Evolutionary conservation across 2,113 vertebrate genomes (phyloP).

Genomic region (Panthera uncia): DNA sequence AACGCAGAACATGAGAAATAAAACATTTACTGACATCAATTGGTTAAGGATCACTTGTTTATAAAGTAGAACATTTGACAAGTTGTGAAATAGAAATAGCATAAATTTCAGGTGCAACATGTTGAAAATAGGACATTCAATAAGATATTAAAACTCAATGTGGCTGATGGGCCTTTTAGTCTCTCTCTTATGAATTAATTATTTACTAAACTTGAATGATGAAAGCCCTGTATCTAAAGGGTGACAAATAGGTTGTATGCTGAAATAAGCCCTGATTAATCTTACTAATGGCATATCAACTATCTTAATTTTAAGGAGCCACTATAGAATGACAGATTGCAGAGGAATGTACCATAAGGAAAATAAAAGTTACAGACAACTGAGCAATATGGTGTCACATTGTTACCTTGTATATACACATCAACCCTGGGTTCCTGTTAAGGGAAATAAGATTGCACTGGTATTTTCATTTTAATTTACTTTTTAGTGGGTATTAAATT

Average conservation of each 20-base stretch:
- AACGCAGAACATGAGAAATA: background rate
- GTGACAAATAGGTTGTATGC: background rate
- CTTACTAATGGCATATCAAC: background rate
- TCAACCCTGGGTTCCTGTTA: background rate
- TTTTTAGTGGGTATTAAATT: conserved; percentile 55
- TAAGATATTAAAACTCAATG: conserved; percentile 36
- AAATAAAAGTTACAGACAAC: background rate
- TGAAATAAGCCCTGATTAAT: background rate
- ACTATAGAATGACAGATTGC: conserved; percentile 16
- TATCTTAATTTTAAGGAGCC: background rate
- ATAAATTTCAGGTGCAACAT: background rate
- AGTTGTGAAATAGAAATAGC: background rate
- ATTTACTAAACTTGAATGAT: conserved; percentile 34
- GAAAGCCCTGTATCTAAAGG: background rate
- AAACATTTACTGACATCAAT: conserved; percentile 7
- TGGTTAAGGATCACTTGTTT: background rate
- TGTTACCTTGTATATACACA: background rate
- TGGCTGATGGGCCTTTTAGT: background rate
- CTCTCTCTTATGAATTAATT: conserved; percentile 19
- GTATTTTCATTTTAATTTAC: background rate
- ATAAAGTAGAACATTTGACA: conserved; percentile 12
- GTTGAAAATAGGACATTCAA: background rate
- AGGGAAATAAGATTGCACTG: background rate
- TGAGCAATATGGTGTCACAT: background rate
- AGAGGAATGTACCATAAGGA: background rate